phyloP scores from a whole-genome alignment of 2,888 invertebrate species.

The Steromphala cineraria region DNA sequence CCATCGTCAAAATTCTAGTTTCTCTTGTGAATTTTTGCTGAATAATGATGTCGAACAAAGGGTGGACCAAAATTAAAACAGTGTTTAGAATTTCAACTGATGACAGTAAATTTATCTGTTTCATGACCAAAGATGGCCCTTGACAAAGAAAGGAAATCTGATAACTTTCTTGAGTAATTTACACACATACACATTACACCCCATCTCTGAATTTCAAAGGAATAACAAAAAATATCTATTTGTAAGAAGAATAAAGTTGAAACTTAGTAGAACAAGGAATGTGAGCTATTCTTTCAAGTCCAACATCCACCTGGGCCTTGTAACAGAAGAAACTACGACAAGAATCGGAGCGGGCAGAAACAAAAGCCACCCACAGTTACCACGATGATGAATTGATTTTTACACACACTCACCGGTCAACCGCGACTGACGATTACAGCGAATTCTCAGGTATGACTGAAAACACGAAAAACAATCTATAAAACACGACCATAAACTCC shows the following conservation, averaged over 20 bases:
- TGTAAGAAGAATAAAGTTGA: slow-evolving; percentile 1
- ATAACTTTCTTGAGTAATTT: no score
- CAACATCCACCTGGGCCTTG: background rate
- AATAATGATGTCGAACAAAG: no score
- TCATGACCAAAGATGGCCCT: no score
- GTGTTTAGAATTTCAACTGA: no score
- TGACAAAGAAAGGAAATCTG: no score
- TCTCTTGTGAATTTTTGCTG: no score
- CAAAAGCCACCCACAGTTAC: slow-evolving; percentile 13
- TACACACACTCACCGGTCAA: slow-evolving; percentile 73
- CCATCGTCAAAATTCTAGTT: no score
- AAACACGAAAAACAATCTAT: slow-evolving; percentile 44
- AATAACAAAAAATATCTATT: background rate
- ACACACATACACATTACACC: no score
- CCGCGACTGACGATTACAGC: slow-evolving; percentile 84
- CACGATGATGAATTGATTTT: slow-evolving; percentile 2
- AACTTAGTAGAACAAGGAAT: slow-evolving; percentile 1
- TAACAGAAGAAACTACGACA: background rate
- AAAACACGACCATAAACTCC: background rate
- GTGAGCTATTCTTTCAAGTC: slow-evolving; percentile 1
- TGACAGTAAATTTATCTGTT: no score
- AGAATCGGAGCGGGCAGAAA: background rate
- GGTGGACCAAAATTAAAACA: no score
- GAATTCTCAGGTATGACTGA: slow-evolving; percentile 84
- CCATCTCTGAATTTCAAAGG: no score